Base-by-base conservation (phyloP, 2,888 invertebrate species). In the Dynastes maya region DNA sequence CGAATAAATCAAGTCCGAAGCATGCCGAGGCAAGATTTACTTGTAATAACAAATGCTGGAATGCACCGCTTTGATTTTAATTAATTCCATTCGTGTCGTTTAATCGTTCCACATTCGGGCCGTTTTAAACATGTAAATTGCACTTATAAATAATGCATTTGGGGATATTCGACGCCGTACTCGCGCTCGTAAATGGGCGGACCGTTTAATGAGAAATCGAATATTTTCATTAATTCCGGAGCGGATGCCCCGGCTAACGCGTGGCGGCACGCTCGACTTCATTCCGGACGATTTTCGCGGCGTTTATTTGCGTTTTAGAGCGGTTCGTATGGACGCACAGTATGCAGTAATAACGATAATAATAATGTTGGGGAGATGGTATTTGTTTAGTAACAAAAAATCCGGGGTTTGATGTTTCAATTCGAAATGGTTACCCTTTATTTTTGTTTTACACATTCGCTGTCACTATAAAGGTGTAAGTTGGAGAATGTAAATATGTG, bases 101-200 rank as follows among this genome's bases (percentile, higher is more conserved):
- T 68, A 68, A 68, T 68, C 68, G 68, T 51, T 45, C 68, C 13
- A 53, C 68, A 51, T 5, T 53, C 68, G 68, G 27, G 51, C 9
- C 53, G 68, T 68, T 49, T 51, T 51, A 51, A 51, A 53, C 51
- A 68, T 68, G 68, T 68, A 68, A 68, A 68, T 68, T 68, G 68
- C 68, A 68, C 51, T 51, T 68, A 68, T 68, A 68, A 68, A 68
- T 68, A 68, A 68, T 68, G 68, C 68, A 68, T 68, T 27, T 29
- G 6, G 68, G 51, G 13, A 5, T 29, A 32, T 63, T n/a, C 51
- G 68, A 53, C 51, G 68, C 27, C 49, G 40, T 51, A 13, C 27
- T 27, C 16, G 16, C 51, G 68, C 51, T 68, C 27, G 22, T 27
- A 22, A 49, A 68, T 68, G 49, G 68, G 51, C 45, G 65, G 40